phyloP scores from a whole-genome alignment of 37 sponge, comb jelly and placozoan genomes.

The Dysidea cf. avara region DNA sequence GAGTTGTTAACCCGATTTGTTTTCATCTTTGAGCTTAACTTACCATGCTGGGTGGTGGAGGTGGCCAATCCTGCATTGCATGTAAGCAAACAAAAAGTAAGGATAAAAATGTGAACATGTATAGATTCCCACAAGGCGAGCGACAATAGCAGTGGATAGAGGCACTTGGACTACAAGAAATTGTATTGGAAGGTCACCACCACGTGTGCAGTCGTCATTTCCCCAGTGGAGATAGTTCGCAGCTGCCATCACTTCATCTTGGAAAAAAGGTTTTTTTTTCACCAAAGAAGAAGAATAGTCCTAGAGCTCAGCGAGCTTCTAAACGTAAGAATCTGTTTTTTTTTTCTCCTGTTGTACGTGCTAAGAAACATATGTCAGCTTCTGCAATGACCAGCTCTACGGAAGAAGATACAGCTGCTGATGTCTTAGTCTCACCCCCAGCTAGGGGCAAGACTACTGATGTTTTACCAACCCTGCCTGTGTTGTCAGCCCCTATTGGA shows the following conservation, averaged over 20 bases:
- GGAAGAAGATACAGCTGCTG: not conserved
- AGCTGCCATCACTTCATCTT: not conserved
- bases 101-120: constrained; percentile 9
- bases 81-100: constrained; percentile 5
- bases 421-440: not conserved
- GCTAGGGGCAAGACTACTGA: not conserved
- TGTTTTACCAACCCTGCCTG: not conserved
- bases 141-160: constrained; percentile 10
- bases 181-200: not conserved
- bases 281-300: constrained; percentile 5
- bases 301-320: not conserved
- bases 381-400: not conserved
- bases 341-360: not conserved
- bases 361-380: not conserved
- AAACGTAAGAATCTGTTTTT: constrained; percentile 1
- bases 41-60: too few species aligned
- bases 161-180: constrained; percentile 7
- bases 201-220: constrained; percentile 28
- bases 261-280: constrained; percentile 25
- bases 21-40: too few species aligned
- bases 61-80: constrained; percentile 26
- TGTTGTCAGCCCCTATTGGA: not conserved
- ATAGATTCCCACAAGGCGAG: constrained; percentile 10
- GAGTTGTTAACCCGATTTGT: too few species aligned
- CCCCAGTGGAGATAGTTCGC: constrained; percentile 8